Base-by-base conservation (phyloP, 2,797 vertebrate species). In the Karalla daura region DNA sequence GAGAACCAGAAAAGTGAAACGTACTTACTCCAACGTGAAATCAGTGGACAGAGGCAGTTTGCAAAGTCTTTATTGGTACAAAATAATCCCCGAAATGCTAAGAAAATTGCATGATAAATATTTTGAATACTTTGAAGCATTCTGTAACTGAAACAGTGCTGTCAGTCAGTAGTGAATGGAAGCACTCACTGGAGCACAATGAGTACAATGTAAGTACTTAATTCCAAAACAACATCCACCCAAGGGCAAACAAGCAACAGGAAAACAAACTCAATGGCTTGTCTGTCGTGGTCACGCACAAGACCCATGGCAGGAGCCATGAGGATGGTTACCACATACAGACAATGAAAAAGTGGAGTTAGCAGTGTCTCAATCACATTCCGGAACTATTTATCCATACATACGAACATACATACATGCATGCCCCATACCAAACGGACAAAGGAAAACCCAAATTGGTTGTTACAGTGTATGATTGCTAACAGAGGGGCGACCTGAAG, bases 61-160 rank as follows among this genome's bases (percentile, higher is more conserved):
- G 64, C 66, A 80, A 87, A 88, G 78, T 63, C 66, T 89, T 88
- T 88, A 89, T 86, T 88, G 72, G 67, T 85, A 83, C 66, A 86
- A 86, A 84, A 86, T 47, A 74, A 59, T 56, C 30, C 64, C 46
- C 18, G 27, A 69, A 78, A 71, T 51, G 51, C 76, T 80, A 43
- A 81, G 63, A 87, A 86, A 91, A 86, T 83, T 80, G 85, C 81
- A 82, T 77, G 82, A 66, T 63, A 76, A 72, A 86, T 87, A 84
- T 67, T 84, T 77, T 62, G 75, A 84, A 87, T 85, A 80, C 71
- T 84, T 73, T 55, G 65, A 80, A 84, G 73, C 73, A 14, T 86
- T 79, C 55, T 69, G 44, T 27, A 49, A 80, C 37, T 61, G 39
- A 80, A 87, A 86, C 81, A 81, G 71, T 86, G 86, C 47, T 3